Conservation (phyloP, 2,888 invertebrate species). For the Hypomecis atomaria region DNA sequence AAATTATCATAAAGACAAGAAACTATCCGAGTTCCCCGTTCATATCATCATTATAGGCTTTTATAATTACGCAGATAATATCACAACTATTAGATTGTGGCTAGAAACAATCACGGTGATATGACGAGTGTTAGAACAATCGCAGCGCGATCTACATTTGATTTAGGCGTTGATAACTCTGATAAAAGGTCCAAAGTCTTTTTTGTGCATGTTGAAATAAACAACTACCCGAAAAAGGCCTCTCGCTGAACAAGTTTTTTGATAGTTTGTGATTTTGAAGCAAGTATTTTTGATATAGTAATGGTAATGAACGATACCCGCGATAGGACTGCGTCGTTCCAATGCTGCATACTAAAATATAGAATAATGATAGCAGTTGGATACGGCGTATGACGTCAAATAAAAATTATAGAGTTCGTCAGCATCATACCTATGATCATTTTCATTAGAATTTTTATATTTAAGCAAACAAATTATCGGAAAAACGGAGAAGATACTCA, state of each 20-base stretch:
- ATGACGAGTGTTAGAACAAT: constrained; percentile 39
- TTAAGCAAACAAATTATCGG: too few species aligned
- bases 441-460: too few species aligned
- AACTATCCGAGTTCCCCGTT: background rate
- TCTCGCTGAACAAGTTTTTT: constrained; percentile 4
- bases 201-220: constrained; percentile 20
- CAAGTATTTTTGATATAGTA: background rate
- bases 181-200: constrained; percentile 19
- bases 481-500: too few species aligned
- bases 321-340: too few species aligned
- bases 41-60: background rate
- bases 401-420: too few species aligned
- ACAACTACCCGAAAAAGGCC: constrained; percentile 6
- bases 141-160: constrained; percentile 16
- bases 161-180: constrained; percentile 21
- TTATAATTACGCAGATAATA: background rate
- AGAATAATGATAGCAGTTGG: too few species aligned
- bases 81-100: constrained; percentile 14
- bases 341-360: too few species aligned
- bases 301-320: too few species aligned
- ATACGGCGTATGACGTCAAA: too few species aligned
- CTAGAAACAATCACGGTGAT: constrained; percentile 33
- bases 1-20: background rate
- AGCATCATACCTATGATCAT: too few species aligned
- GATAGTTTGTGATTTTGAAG: background rate